Evolutionary conservation across 1,140 invertebrate genomes (phyloP).

Genomic region (Atopsyche davidsoni): DNA sequence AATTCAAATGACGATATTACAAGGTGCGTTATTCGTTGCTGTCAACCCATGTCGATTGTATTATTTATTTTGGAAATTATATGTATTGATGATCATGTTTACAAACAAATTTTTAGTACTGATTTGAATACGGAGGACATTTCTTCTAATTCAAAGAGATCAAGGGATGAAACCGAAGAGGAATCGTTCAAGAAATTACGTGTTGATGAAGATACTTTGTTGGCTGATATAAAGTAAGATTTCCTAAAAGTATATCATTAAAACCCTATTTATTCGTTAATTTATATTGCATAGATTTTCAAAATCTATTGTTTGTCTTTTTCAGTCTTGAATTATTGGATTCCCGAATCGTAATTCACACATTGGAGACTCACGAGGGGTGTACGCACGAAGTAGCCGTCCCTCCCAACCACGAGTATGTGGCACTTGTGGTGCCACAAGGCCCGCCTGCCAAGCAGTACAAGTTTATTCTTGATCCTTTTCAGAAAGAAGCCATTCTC

Average conservation of each 20-base stretch:
- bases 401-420: slow-evolving; percentile 72
- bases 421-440: slow-evolving; percentile 56
- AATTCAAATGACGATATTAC: not conserved
- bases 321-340: slow-evolving; percentile 24
- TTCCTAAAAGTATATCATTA: not conserved
- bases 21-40: not conserved
- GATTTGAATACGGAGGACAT: slow-evolving; percentile 1
- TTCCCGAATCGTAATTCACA: slow-evolving; percentile 74
- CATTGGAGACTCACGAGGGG: slow-evolving; percentile 80
- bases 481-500: slow-evolving; percentile 95
- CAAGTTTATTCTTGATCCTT: slow-evolving; percentile 93
- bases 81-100: slow-evolving; percentile 1
- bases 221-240: slow-evolving; percentile 26
- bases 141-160: slow-evolving; percentile 1
- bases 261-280: slow-evolving; percentile 1
- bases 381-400: slow-evolving; percentile 92
- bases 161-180: slow-evolving; percentile 10
- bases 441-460: slow-evolving; percentile 86
- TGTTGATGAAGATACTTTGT: slow-evolving; percentile 16
- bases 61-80: not conserved
- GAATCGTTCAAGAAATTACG: slow-evolving; percentile 19
- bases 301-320: slow-evolving; percentile 5
- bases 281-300: not conserved
- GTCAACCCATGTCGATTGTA: not conserved
- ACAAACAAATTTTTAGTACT: slow-evolving; percentile 1